phyloP scores from a whole-genome alignment of 2,888 invertebrate species.

The Venusia cambrica region DNA sequence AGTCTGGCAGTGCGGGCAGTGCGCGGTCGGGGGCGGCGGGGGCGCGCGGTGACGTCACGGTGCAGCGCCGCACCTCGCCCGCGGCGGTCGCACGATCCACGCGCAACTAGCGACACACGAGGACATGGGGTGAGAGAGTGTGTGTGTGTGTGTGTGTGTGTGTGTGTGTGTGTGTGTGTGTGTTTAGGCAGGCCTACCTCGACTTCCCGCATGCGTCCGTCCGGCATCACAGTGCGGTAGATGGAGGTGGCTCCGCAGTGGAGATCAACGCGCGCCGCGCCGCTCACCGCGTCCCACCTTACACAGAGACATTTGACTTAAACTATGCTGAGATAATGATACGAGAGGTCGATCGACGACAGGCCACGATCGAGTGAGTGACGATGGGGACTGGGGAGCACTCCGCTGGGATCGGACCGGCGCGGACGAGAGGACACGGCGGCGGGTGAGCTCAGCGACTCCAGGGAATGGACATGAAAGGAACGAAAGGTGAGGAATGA shows the following conservation, averaged over 20 bases:
- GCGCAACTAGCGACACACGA: conserved; percentile 37
- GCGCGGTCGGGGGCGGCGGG: conserved; percentile 37
- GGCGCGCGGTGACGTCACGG: conserved; percentile 32
- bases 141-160: too few relatives aligned
- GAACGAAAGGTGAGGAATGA: too few relatives aligned
- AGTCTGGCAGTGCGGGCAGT: conserved; percentile 55
- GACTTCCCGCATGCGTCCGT: conserved; percentile 43
- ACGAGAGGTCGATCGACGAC: too few relatives aligned
- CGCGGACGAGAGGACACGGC: neutral
- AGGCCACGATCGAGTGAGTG: too few relatives aligned
- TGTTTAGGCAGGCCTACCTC: conserved; percentile 43
- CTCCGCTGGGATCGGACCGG: neutral
- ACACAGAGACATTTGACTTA: too few relatives aligned
- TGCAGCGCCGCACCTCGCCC: conserved; percentile 44
- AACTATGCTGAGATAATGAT: too few relatives aligned
- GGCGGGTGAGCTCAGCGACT: neutral
- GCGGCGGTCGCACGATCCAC: conserved; percentile 51
- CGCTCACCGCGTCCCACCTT: conserved; percentile 59
- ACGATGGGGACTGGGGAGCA: too few relatives aligned
- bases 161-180: too few relatives aligned
- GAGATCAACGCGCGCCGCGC: conserved; percentile 52
- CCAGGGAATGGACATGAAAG: too few relatives aligned
- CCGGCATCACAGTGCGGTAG: conserved; percentile 41
- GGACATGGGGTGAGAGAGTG: too few relatives aligned
- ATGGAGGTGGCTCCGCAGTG: conserved; percentile 53